Conservation (phyloP, 2,888 invertebrate genomes). For the Stenolophus ochropezus region DNA sequence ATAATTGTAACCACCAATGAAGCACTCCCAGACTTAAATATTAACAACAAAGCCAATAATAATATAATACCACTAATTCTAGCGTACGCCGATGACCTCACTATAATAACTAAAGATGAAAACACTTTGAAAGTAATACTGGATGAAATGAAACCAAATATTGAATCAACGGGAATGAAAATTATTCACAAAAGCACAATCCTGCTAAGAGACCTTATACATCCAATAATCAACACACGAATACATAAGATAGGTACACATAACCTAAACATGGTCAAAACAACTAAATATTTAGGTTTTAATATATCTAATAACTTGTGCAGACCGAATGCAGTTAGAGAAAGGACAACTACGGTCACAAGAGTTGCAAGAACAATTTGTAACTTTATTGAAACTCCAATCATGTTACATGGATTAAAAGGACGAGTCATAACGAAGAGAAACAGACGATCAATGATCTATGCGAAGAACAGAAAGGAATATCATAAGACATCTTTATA, state of each 20-base stretch:
- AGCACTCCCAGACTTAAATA: too few relatives aligned
- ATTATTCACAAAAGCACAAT: not conserved
- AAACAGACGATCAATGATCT: not conserved
- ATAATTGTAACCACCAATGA: too few relatives aligned
- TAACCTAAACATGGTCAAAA: not conserved
- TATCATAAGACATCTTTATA: too few relatives aligned
- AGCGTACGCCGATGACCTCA: not conserved
- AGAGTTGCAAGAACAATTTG: not conserved
- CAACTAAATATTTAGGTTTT: not conserved
- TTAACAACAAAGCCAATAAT: too few relatives aligned
- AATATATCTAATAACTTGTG: not conserved
- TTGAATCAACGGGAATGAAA: not conserved
- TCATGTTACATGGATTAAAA: not conserved
- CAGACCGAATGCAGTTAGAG: not conserved
- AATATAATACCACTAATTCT: not conserved
- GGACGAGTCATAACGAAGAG: not conserved
- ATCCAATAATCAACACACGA: not conserved
- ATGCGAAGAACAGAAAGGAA: not conserved
- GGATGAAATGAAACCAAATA: not conserved
- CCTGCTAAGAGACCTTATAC: not conserved
- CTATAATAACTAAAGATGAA: not conserved
- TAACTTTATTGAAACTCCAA: too few relatives aligned
- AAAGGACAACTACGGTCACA: not conserved
- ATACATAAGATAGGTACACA: not conserved
- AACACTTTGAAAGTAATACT: not conserved